These are phyloP conservation scores for Pelobates cultripes DNA, from an alignment of 2,797 vertebrate species.

Conservation along the genomic window DNA sequence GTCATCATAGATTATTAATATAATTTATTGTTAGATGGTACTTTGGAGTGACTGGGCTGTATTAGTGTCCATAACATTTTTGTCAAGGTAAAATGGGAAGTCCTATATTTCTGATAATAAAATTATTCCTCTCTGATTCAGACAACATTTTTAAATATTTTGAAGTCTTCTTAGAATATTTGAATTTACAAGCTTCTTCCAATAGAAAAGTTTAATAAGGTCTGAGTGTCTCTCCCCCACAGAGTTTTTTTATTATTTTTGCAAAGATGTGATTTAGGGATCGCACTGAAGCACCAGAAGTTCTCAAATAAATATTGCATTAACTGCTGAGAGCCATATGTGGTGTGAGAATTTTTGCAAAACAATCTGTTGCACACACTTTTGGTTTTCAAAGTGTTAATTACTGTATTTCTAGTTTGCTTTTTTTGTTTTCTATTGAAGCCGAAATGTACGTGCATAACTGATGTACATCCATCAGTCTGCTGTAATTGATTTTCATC, in stretches of 20 bases:
- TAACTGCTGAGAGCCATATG: not conserved
- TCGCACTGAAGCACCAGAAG: not conserved
- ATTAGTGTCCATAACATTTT: no score
- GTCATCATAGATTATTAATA: no score
- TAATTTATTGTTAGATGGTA: no score
- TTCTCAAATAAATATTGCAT: not conserved
- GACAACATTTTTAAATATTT: no score
- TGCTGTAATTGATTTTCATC: no score
- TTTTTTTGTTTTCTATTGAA: not conserved
- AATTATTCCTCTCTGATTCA: no score
- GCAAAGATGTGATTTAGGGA: not conserved
- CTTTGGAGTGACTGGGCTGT: no score
- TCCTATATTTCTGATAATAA: no score
- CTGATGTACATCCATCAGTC: no score
- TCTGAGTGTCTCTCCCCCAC: not conserved
- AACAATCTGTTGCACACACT: not conserved
- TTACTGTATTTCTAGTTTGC: not conserved
- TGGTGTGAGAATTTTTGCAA: not conserved
- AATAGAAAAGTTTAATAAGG: not conserved
- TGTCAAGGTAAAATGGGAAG: no score
- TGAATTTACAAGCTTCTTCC: not conserved
- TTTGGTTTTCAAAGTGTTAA: not conserved
- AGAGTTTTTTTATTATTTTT: not conserved
- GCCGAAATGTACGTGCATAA: no score
- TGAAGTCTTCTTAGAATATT: no score